Percentiles rank a stretch among this genome's conserved stretches.
These are phyloP conservation scores for human DNA, from an alignment of 2,113 vertebrate genomes.

Conservation along the genomic window GRCh38 chr3:65915501-65916000, in stretches of 20 bases:
- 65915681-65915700: not conserved
- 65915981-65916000: not conserved
- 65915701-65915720: slow-evolving; percentile 49
- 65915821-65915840: slow-evolving; percentile 67
- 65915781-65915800: slow-evolving; percentile 53
- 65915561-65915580: slow-evolving; percentile 58
- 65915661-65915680: slow-evolving; percentile 40
- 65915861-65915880: not conserved
- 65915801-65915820: slow-evolving; percentile 28
- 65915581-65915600: slow-evolving; percentile 77
- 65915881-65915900: not conserved
- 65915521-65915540: not conserved
- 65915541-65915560: slow-evolving; percentile 43
- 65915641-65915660: slow-evolving; percentile 47
- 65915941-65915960: not conserved
- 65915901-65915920: not conserved
- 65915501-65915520: slow-evolving; percentile 31
- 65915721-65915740: slow-evolving; percentile 16
- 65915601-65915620: slow-evolving; percentile 73
- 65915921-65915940: not conserved
- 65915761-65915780: slow-evolving; percentile 53
- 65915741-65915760: slow-evolving; percentile 25
- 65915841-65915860: slow-evolving; percentile 39
- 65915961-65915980: not conserved
- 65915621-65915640: slow-evolving; percentile 57